A percentile compares a stretch with the other conserved stretches of the same genome.
These are phyloP conservation scores for Neotoxoptera formosana DNA, from an alignment of 1,140 invertebrate genomes.

Conservation along the genomic window DNA sequence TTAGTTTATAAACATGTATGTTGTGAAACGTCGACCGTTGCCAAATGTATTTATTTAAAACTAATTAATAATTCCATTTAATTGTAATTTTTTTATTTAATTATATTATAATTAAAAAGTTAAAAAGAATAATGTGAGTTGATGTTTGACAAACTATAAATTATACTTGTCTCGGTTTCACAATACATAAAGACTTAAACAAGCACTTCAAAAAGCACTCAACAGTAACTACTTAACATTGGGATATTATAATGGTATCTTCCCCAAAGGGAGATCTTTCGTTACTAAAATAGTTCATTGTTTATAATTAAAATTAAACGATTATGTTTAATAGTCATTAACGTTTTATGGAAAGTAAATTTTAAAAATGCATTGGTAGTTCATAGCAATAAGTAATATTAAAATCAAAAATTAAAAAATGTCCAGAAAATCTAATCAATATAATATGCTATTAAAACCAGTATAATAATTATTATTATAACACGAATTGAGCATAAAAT, in stretches of 20 bases:
- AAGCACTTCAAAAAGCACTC: slow-evolving; percentile 42
- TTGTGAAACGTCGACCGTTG: background rate
- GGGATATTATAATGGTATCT: slow-evolving; percentile 25
- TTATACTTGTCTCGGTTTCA: slow-evolving; percentile 24
- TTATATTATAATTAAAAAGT: slow-evolving; percentile 37
- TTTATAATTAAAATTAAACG: slow-evolving; percentile 34
- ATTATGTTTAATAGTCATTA: background rate
- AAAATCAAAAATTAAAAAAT: background rate
- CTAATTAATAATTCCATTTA: background rate
- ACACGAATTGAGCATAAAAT: background rate
- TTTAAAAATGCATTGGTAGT: background rate
- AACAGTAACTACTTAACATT: slow-evolving; percentile 37
- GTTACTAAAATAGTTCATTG: slow-evolving; percentile 25
- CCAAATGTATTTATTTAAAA: background rate
- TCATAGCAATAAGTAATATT: background rate
- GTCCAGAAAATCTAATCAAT: background rate
- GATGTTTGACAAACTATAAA: slow-evolving; percentile 20
- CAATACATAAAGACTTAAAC: slow-evolving; percentile 20
- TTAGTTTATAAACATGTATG: background rate
- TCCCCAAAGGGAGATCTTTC: background rate
- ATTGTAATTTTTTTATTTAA: background rate
- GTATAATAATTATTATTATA: background rate
- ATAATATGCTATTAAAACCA: background rate
- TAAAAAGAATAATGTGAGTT: slow-evolving; percentile 14
- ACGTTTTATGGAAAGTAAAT: background rate